Evolutionary conservation across 2,888 invertebrate genomes (phyloP).

Genomic region (Cyclophora punctaria): DNA sequence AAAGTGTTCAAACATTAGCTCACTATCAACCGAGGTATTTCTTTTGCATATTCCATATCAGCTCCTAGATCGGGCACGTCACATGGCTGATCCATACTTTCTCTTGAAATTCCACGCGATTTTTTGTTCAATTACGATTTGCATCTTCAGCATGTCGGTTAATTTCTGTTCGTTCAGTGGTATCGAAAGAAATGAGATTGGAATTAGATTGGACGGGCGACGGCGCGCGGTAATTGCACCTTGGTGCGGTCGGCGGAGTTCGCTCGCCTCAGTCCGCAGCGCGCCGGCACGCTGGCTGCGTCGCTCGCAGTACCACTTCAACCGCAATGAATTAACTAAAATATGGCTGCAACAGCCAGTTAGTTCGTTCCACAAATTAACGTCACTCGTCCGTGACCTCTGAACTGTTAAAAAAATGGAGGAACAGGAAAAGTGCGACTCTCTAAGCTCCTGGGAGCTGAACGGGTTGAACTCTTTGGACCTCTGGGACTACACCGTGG

Average conservation of each 20-base stretch:
- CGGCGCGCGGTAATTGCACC: conserved; percentile 48
- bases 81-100: conserved; percentile 31
- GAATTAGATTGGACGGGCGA: conserved; percentile 56
- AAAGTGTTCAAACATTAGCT: conserved; percentile 18
- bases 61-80: conserved; percentile 28
- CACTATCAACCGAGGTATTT: conserved; percentile 5
- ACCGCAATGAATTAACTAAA: conserved; percentile 31
- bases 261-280: conserved; percentile 35
- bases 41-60: conserved; percentile 14
- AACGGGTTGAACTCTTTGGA: conserved; percentile 82
- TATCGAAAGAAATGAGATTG: conserved; percentile 62
- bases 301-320: conserved; percentile 17
- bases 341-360: conserved; percentile 41
- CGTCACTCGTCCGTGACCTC: conserved; percentile 41
- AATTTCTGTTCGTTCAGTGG: conserved; percentile 47
- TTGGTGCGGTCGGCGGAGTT: conserved; percentile 19
- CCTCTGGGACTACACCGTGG: conserved; percentile 90
- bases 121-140: conserved; percentile 41
- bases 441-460: conserved; percentile 69
- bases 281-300: conserved; percentile 47
- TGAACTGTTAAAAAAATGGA: conserved; percentile 52
- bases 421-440: conserved; percentile 61
- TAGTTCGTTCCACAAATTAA: conserved; percentile 23
- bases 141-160: conserved; percentile 36
- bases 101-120: conserved; percentile 37